phyloP scores from a whole-genome alignment of 2,888 invertebrate species.

The Oxytorus armatus region DNA sequence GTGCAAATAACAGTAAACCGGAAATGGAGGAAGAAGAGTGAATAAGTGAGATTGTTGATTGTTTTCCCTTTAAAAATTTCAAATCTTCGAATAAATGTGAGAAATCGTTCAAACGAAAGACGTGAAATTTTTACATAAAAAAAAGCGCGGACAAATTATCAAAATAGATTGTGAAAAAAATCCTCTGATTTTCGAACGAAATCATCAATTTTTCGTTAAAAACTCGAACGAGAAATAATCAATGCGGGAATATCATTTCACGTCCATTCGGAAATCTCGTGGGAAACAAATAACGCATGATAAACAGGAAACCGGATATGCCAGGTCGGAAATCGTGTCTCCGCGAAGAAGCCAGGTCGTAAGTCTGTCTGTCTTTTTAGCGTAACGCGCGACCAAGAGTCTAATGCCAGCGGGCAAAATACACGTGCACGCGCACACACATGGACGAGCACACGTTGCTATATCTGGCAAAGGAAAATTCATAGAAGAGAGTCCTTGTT shows the following conservation, averaged over 20 bases:
- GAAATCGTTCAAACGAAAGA: background rate
- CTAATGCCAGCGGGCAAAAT: conserved; percentile 24
- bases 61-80: background rate
- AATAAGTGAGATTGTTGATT: conserved; percentile 28
- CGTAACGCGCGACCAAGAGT: conserved; percentile 37
- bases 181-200: no score
- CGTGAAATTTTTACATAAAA: no score
- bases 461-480: conserved; percentile 50
- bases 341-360: conserved; percentile 17
- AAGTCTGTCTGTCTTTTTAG: conserved; percentile 51
- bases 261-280: background rate
- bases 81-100: background rate
- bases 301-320: conserved; percentile 38
- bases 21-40: conserved; percentile 15
- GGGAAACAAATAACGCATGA: conserved; percentile 36
- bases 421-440: background rate
- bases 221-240: background rate
- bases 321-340: conserved; percentile 42
- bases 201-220: background rate
- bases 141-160: no score
- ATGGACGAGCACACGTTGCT: conserved; percentile 9
- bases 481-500: conserved; percentile 36
- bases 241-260: background rate
- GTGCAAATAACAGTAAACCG: background rate
- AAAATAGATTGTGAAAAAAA: no score